phyloP scores from a whole-genome alignment of 2,797 vertebrate species.

The Cichlasoma orientale region DNA sequence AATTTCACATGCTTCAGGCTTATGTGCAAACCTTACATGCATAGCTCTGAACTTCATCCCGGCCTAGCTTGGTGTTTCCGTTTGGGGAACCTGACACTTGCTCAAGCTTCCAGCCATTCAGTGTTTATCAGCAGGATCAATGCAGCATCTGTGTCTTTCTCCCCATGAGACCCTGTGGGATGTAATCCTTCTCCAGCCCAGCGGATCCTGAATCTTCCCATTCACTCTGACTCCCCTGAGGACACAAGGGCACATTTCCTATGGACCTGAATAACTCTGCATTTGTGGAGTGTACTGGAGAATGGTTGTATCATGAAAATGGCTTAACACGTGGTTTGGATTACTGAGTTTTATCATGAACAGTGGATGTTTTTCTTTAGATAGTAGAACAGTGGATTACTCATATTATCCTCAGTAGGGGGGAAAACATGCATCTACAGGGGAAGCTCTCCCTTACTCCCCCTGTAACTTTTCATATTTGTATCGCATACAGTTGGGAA shows the following conservation, averaged over 20 bases:
- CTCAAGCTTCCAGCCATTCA: conserved; percentile 65
- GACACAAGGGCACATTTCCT: conserved; percentile 65
- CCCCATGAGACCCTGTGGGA: conserved; percentile 67
- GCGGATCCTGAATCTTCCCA: conserved; percentile 73
- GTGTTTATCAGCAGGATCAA: conserved; percentile 75
- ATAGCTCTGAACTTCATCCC: conserved; percentile 33
- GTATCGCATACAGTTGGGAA: not conserved
- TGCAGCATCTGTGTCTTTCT: conserved; percentile 75
- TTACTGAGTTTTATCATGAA: conserved; percentile 13
- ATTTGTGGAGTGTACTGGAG: conserved; percentile 33
- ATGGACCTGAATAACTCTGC: conserved; percentile 60
- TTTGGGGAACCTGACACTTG: conserved; percentile 70
- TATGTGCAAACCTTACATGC: conserved; percentile 34
- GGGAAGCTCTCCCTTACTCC: not conserved
- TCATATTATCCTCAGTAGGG: not conserved
- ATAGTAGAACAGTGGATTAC: not conserved
- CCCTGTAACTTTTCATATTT: not conserved
- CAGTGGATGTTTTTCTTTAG: conserved; percentile 7
- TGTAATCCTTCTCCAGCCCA: conserved; percentile 70
- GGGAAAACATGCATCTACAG: not conserved
- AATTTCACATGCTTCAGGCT: conserved; percentile 23
- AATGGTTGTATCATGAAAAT: conserved; percentile 9
- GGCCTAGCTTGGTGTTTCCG: conserved; percentile 56
- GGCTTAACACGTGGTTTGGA: conserved; percentile 20
- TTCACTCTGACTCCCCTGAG: conserved; percentile 65